Percentiles rank a stretch among this genome's conserved stretches.
phyloP scores from a whole-genome alignment of 2,797 vertebrate genomes.

The Coendou prehensilis region DNA sequence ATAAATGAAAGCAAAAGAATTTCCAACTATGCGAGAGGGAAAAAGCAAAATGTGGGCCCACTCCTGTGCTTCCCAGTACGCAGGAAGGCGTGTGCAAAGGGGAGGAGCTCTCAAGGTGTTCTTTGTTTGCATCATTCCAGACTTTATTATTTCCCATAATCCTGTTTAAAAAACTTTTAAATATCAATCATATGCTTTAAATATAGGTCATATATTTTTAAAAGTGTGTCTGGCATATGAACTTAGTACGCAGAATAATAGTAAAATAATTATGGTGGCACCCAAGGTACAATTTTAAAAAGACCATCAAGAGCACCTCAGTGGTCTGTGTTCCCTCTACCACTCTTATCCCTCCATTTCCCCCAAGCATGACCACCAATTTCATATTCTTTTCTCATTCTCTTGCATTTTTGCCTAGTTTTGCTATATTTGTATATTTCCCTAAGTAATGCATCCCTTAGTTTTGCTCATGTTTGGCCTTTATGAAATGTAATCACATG shows the following conservation, averaged over 20 bases:
- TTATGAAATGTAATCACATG: background rate
- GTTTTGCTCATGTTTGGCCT: background rate
- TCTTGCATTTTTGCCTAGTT: background rate
- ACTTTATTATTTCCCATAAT: background rate
- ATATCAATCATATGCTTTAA: background rate
- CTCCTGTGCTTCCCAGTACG: background rate
- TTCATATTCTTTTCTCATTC: background rate
- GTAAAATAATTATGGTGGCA: background rate
- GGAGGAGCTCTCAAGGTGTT: background rate
- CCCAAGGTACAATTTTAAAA: background rate
- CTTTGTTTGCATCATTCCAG: background rate
- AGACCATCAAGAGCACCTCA: background rate
- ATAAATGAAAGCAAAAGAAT: background rate
- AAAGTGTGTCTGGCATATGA: background rate
- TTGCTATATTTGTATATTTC: background rate
- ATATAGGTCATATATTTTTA: background rate
- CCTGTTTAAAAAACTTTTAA: background rate
- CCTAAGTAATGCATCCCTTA: background rate
- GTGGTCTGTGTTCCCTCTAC: background rate
- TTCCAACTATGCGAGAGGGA: background rate
- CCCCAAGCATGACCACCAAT: fast-evolving
- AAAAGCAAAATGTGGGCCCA: background rate
- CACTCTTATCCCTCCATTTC: background rate
- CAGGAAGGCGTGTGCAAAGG: background rate
- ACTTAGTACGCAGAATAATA: background rate